A percentile compares a stretch with the other conserved stretches of the same genome.
Evolutionary conservation across 2,888 invertebrate species (phyloP).

Genomic region (Sericinus montela): DNA sequence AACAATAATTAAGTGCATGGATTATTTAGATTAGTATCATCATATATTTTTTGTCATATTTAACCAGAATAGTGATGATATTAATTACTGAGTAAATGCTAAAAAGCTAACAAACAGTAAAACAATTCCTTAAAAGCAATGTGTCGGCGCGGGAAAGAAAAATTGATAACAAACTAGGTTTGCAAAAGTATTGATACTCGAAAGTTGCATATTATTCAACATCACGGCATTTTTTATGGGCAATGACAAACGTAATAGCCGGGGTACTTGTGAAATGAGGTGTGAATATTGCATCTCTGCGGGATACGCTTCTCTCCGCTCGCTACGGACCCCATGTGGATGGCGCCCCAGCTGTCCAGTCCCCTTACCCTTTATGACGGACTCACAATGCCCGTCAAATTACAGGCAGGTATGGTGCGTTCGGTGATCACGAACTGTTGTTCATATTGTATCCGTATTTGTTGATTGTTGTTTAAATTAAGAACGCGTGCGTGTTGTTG

Average conservation of each 20-base stretch:
- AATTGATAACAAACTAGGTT: too few species aligned
- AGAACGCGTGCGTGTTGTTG: conserved; percentile 43
- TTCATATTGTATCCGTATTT: conserved; percentile 29
- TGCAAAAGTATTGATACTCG: neutral
- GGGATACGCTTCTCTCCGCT: conserved; percentile 42
- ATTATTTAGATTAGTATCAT: too few species aligned
- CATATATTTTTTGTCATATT: too few species aligned
- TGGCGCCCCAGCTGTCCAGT: conserved; percentile 53
- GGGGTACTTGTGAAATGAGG: conserved; percentile 71
- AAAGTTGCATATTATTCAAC: conserved; percentile 6
- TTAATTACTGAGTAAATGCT: too few species aligned
- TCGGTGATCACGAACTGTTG: conserved; percentile 34
- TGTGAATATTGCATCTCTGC: conserved; percentile 75
- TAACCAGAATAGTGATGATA: too few species aligned
- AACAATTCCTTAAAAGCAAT: too few species aligned
- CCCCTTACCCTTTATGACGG: conserved; percentile 45
- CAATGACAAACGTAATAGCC: conserved; percentile 63
- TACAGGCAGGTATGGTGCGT: conserved; percentile 55
- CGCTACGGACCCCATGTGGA: conserved; percentile 47
- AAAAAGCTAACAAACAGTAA: too few species aligned
- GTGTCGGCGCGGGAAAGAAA: too few species aligned
- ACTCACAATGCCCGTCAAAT: conserved; percentile 55
- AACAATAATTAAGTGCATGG: too few species aligned
- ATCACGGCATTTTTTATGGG: conserved; percentile 26
- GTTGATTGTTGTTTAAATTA: conserved; percentile 42